Percentiles rank a stretch among this genome's conserved stretches.
Conservation (phyloP, 2,797 vertebrate genomes). For the Rhinogobio ventralis region DNA sequence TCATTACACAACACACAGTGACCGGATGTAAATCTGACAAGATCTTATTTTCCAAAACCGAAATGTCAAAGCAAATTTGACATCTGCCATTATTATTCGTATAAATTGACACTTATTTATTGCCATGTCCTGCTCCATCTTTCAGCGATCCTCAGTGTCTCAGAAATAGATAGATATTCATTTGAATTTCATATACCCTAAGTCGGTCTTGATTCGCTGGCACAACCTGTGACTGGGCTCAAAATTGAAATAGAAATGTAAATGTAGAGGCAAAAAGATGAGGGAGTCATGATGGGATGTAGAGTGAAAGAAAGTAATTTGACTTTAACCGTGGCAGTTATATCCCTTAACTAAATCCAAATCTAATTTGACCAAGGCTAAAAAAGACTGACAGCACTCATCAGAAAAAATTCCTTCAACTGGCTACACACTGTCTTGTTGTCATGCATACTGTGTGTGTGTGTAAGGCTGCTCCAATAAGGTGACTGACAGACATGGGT, state of each 20-base stretch:
- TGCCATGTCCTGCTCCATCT: slow-evolving; percentile 42
- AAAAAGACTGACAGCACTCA: slow-evolving; percentile 64
- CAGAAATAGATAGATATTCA: slow-evolving; percentile 40
- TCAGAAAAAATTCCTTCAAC: slow-evolving; percentile 51
- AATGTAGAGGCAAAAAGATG: slow-evolving; percentile 83
- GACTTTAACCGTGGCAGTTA: slow-evolving; percentile 56
- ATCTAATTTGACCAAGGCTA: slow-evolving; percentile 72
- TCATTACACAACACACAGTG: slow-evolving; percentile 41
- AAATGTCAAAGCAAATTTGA: slow-evolving; percentile 52
- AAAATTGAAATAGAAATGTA: slow-evolving; percentile 92
- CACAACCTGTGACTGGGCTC: slow-evolving; percentile 83
- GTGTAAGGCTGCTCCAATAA: slow-evolving; percentile 48
- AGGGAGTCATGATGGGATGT: slow-evolving; percentile 67
- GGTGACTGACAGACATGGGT: slow-evolving; percentile 50
- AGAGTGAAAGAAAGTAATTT: slow-evolving; percentile 63
- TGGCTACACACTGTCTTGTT: slow-evolving; percentile 49
- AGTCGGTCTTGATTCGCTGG: slow-evolving; percentile 69
- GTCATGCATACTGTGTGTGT: slow-evolving; percentile 55
- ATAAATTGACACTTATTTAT: slow-evolving; percentile 54
- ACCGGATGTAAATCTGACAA: slow-evolving; percentile 44
- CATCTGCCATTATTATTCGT: slow-evolving; percentile 56
- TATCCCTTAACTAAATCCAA: slow-evolving; percentile 68
- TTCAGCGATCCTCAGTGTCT: slow-evolving; percentile 23
- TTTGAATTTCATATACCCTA: slow-evolving; percentile 49
- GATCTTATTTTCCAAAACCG: slow-evolving; percentile 40